A percentile compares a stretch with the other conserved stretches of the same genome.
Conservation (phyloP, 1,140 invertebrate genomes). For the Paralvinella palmiformis region DNA sequence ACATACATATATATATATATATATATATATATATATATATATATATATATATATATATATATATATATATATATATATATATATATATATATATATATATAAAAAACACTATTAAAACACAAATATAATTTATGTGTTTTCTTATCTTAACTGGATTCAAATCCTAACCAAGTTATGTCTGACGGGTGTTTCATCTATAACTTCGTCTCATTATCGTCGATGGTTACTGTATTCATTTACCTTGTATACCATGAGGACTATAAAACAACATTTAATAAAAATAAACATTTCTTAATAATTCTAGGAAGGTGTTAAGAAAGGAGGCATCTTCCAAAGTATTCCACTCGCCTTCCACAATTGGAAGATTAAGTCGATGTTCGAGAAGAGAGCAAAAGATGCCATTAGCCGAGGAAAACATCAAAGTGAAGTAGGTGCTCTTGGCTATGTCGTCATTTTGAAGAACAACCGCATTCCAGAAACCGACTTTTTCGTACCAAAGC, state of each 20-base stretch:
- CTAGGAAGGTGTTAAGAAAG: background rate
- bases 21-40: background rate
- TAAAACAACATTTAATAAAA: background rate
- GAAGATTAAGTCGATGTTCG: background rate
- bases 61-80: background rate
- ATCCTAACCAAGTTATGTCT: background rate
- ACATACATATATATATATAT: background rate
- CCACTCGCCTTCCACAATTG: background rate
- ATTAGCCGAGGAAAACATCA: background rate
- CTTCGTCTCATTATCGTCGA: background rate
- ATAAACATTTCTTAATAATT: background rate
- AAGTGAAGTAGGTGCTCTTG: background rate
- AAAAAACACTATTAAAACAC: background rate
- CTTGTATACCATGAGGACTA: background rate
- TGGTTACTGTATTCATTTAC: background rate
- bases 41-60: background rate
- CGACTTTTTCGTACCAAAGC: slow-evolving; percentile 1
- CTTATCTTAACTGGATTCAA: background rate
- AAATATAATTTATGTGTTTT: background rate
- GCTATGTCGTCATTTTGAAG: background rate
- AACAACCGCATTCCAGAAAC: background rate
- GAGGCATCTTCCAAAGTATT: background rate
- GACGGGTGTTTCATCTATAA: background rate
- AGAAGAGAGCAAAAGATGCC: background rate
- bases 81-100: background rate